Conservation (phyloP, 2,888 invertebrate species). For the Thymelicus lineola region DNA sequence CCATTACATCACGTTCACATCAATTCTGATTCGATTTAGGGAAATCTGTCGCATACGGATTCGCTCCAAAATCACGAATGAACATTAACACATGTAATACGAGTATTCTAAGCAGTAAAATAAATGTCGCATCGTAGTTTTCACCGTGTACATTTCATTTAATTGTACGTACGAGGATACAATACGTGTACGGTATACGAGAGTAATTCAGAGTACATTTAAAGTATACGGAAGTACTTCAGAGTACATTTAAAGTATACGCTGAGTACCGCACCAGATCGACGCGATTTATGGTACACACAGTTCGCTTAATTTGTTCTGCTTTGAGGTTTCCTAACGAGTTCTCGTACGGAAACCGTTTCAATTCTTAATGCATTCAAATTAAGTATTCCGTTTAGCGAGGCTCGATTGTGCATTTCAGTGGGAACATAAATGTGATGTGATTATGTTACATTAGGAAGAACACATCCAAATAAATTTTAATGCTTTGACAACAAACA, state of each 20-base stretch:
- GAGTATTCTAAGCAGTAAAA: too few species aligned
- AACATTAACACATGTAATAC: too few species aligned
- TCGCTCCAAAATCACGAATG: too few species aligned
- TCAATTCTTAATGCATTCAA: constrained; percentile 37
- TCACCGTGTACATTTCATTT: neutral
- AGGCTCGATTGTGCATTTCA: constrained; percentile 22
- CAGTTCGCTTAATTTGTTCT: constrained; percentile 33
- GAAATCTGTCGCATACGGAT: too few species aligned
- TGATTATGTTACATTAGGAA: constrained; percentile 12
- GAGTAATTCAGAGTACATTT: too few species aligned
- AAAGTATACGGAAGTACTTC: too few species aligned
- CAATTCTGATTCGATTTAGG: too few species aligned
- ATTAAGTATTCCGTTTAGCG: constrained; percentile 34
- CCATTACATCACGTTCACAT: too few species aligned
- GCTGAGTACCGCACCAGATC: neutral
- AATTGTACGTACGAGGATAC: neutral
- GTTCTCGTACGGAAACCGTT: constrained; percentile 29
- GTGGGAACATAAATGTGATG: constrained; percentile 3
- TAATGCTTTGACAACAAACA: neutral
- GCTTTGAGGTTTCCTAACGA: constrained; percentile 36
- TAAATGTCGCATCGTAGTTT: too few species aligned
- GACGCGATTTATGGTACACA: constrained; percentile 22
- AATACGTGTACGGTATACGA: too few species aligned
- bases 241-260: too few species aligned
- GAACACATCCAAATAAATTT: neutral